Base-by-base conservation (phyloP, 2,113 vertebrate genomes). In the Rhinoptilus africanus region DNA sequence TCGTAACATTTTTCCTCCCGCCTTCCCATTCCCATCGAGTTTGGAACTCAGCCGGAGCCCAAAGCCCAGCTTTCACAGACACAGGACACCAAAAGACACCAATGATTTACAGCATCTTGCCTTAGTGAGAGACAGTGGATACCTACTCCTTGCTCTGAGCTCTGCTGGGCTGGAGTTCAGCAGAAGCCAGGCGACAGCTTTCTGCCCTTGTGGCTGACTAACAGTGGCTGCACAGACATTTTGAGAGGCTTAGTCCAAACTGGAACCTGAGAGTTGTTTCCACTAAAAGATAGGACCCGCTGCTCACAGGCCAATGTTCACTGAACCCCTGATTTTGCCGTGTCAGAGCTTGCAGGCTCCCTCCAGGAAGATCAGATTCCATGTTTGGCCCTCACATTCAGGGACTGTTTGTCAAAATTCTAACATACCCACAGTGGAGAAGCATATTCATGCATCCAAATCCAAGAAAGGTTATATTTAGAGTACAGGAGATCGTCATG, bases 241-340 rank as follows among this genome's bases (percentile, higher is more conserved):
- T 4, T 23, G 12, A 45, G 22, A 54, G 16, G 32, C 27, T 77
- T 39, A 45, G 32, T 14, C 5, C 24, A 66, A 59, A 59, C 8
- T 0, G 1, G 11, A n/a, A 64, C 35, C 8, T 1, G 0, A 72
- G 28, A 69, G 57, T 39, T 39, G 28, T 22, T 85, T 50, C 47
- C 41, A 28, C 57, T 45, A 21, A 53, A 74, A 85, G 26, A 23
- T 60, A 72, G 0, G 5, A 50, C 9, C 26, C 2, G 1, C 45
- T 54, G 51, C 57, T 71, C 47, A 45, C 22, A 54, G 85, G 35
- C 16, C 57, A 76, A 5, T 5, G 14, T 51, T 43, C 53, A 32
- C 67, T n/a, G 11, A 73, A 83, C 86, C 14, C 32, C 48, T 34
- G 39, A 20, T 72, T 67, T 56, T 77, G 24, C 73, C 10, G 16